phyloP scores from a whole-genome alignment of 1,140 invertebrate species.

The Cherax quadricarinatus region DNA sequence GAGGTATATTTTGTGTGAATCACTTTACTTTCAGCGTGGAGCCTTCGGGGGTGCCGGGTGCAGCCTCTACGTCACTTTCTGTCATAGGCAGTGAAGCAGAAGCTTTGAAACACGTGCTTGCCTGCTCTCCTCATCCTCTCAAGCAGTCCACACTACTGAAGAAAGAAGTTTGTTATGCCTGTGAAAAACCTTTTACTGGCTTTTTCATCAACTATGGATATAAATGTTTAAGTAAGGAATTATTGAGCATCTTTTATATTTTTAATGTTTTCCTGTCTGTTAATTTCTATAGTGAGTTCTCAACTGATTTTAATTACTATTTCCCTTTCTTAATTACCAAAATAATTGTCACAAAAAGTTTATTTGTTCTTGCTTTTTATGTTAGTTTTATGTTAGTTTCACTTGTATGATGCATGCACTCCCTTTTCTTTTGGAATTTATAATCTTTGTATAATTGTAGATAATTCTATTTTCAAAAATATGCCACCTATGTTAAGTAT shows the following conservation, averaged over 20 bases:
- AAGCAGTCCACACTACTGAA: slow-evolving; percentile 79
- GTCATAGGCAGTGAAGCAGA: slow-evolving; percentile 21
- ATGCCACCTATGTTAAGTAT: no score
- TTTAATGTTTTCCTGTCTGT: background rate
- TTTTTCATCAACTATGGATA: slow-evolving; percentile 87
- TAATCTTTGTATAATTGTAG: no score
- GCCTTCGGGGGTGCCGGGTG: slow-evolving; percentile 34
- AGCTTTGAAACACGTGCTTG: slow-evolving; percentile 57
- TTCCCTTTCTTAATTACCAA: no score
- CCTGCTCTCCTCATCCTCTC: slow-evolving; percentile 56
- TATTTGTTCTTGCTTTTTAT: no score
- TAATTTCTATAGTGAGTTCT: background rate
- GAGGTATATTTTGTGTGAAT: no score
- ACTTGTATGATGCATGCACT: no score
- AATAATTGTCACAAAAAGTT: no score
- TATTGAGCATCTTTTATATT: background rate
- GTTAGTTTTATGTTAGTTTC: no score
- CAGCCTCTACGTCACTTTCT: slow-evolving; percentile 7
- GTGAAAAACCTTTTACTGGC: slow-evolving; percentile 86
- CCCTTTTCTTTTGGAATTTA: no score
- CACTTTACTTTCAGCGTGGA: slow-evolving; percentile 28
- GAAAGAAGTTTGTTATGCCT: slow-evolving; percentile 87
- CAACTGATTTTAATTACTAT: no score
- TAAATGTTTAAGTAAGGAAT: slow-evolving; percentile 83
- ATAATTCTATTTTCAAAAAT: no score